Base-by-base conservation (phyloP, 2,113 vertebrate genomes). In the Phainopepla nitens region DNA sequence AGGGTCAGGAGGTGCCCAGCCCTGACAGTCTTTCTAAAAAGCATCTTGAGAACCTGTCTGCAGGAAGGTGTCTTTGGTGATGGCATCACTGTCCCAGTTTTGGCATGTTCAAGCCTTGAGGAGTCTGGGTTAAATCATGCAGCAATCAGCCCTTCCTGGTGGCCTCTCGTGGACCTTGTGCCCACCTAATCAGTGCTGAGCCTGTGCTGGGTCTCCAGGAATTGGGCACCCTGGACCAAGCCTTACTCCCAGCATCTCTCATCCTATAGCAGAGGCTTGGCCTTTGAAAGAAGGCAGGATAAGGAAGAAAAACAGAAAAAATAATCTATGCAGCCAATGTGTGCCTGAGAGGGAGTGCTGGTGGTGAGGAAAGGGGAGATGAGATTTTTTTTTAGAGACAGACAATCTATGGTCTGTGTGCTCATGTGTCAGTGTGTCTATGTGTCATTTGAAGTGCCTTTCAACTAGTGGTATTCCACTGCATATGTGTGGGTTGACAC, bases 201-300 rank as follows among this genome's bases (percentile, higher is more conserved):
- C 18, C 8, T 65, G 17, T 15, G 16, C 50, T 82, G 71, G 36
- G 4, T 80, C 31, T 86, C 51, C 62, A 58, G 53, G 44, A 10
- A 7, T 0, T 57, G 86, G 29, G 15, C 5, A 51, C 9, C 18
- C 28, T 29, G 44, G 57, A 13, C n/a, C 21, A 22, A 86, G 28
- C 68, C 47, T 66, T 0, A 0, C 16, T 61, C 18, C 3, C 29
- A 39, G 51, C 36, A 57, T 7, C 17, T 72, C 58, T 41, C 39
- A 51, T 12, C 33, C 45, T 7, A 2, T 22, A 42, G 11, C 21
- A 53, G 31, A 50, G 42, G 8, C n/a, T 75, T 28, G 42, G 8
- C 36, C 51, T 60, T 13, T 50, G 10, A 25, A 50, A 76, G 29
- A 61, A 49, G 29, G 6, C 7, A 54, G 12, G 15, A 27, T 39